Conservation (phyloP, 1,140 invertebrate genomes). For the Elysia chlorotica region DNA sequence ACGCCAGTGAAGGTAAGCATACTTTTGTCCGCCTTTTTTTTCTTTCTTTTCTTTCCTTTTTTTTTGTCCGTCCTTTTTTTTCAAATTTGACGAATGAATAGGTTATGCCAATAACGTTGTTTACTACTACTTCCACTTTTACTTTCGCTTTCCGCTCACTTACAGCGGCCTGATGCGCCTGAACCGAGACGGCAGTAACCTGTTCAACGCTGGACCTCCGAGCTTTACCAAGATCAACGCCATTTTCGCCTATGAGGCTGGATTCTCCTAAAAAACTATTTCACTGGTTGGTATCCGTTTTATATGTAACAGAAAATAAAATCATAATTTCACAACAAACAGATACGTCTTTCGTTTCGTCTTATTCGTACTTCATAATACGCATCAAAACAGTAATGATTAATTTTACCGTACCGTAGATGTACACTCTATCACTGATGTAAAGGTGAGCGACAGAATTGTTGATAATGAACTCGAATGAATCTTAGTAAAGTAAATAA, state of each 20-base stretch:
- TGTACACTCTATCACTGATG: too few species aligned
- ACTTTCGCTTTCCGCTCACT: too few species aligned
- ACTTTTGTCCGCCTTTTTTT: not conserved
- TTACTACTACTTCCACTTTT: not conserved
- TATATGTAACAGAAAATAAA: too few species aligned
- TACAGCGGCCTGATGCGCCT: constrained; percentile 33
- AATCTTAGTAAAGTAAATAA: too few species aligned
- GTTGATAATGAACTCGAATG: too few species aligned
- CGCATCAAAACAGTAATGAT: too few species aligned
- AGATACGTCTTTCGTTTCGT: too few species aligned
- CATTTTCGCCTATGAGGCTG: constrained; percentile 8
- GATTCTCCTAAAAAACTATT: not conserved
- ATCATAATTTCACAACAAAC: too few species aligned
- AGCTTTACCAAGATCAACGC: constrained; percentile 28
- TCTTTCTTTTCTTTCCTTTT: not conserved
- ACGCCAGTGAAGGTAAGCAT: not conserved
- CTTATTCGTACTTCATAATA: too few species aligned
- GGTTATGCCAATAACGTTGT: not conserved
- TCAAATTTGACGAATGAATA: not conserved
- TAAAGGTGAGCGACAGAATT: too few species aligned
- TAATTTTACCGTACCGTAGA: too few species aligned
- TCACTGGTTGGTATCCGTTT: too few species aligned
- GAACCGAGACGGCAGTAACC: constrained; percentile 30
- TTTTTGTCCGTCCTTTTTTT: not conserved
- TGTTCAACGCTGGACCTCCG: constrained; percentile 32